Conservation (phyloP, 1,140 invertebrate species). For the Paramacrobiotus metropolitanus region DNA sequence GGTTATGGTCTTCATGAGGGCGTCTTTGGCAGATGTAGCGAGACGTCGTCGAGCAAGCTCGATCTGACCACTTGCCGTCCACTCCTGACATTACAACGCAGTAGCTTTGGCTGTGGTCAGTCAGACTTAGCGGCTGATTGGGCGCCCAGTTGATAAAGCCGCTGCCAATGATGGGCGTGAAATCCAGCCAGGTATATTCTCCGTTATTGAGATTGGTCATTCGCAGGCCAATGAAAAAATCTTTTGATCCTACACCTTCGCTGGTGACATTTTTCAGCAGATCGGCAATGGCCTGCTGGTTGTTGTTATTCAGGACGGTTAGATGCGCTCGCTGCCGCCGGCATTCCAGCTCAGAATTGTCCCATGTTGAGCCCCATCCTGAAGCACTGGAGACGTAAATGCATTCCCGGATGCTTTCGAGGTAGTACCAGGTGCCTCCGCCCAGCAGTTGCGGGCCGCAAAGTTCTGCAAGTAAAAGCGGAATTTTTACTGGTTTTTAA, state of each 20-base stretch:
- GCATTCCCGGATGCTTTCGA: neutral
- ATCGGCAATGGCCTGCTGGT: neutral
- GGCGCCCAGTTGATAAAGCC: neutral
- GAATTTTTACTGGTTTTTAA: no score
- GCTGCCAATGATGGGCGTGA: neutral
- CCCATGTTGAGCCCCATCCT: neutral
- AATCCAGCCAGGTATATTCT: neutral
- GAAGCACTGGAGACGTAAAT: neutral
- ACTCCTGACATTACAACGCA: neutral
- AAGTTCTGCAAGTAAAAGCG: no score
- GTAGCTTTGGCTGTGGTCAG: neutral
- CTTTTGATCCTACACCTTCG: neutral
- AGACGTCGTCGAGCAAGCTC: neutral
- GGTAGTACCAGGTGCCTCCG: neutral
- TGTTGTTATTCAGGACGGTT: neutral
- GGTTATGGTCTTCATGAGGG: neutral
- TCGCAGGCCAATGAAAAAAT: neutral
- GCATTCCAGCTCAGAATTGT: neutral
- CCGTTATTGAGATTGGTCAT: neutral
- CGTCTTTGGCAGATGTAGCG: neutral
- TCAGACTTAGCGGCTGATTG: neutral
- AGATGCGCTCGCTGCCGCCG: neutral
- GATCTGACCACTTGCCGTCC: neutral
- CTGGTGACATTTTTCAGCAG: neutral
- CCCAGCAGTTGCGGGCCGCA: neutral